phyloP scores from a whole-genome alignment of 2,797 vertebrate species.

The Muscicapa comitata region DNA sequence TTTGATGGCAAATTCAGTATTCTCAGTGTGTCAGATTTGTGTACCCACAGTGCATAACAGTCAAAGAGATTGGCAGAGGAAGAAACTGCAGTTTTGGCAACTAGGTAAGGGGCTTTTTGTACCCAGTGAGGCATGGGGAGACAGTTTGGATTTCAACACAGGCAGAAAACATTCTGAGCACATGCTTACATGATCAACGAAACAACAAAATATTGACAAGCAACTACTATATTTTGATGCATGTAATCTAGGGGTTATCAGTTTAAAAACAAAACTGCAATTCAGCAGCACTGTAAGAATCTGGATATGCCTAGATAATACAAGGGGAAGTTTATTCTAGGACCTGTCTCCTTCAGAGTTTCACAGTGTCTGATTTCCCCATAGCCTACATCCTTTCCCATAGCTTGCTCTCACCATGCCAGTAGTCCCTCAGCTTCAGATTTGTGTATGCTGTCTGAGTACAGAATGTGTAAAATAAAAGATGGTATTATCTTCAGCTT shows the following conservation, averaged over 20 bases:
- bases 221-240: neutral
- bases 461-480: neutral
- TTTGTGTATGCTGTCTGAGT: neutral
- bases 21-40: neutral
- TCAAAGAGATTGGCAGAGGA: neutral
- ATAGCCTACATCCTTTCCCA: constrained; percentile 31
- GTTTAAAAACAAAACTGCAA: constrained; percentile 13
- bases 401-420: neutral
- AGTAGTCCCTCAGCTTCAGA: neutral
- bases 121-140: neutral
- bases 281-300: constrained; percentile 25
- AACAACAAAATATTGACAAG: constrained; percentile 10
- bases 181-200: neutral
- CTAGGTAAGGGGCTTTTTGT: neutral
- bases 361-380: constrained; percentile 5
- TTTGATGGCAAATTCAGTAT: neutral
- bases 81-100: constrained; percentile 18
- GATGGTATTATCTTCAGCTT: neutral
- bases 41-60: neutral
- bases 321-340: constrained; percentile 61
- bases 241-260: neutral
- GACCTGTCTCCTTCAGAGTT: constrained; percentile 50
- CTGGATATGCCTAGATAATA: constrained; percentile 16
- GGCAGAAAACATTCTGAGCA: neutral
- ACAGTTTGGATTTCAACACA: neutral